phyloP scores from a whole-genome alignment of 2,888 invertebrate species.

The Sminthurinus aureus region DNA sequence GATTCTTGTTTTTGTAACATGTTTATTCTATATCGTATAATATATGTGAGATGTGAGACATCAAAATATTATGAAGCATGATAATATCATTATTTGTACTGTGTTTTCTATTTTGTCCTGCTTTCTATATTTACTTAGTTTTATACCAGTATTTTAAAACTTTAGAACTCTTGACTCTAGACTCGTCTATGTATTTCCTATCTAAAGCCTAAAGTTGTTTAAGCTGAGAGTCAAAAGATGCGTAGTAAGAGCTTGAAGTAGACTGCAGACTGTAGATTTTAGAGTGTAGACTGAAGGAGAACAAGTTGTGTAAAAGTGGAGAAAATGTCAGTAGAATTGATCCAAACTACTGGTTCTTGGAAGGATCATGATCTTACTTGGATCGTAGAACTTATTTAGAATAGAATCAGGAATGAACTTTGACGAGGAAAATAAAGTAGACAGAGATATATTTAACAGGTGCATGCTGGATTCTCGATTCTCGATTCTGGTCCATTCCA shows the following conservation, averaged over 20 bases:
- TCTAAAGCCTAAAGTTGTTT: too few relatives aligned
- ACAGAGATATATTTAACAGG: neutral
- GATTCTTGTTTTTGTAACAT: too few relatives aligned
- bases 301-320: neutral
- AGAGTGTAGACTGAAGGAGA: neutral
- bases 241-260: neutral
- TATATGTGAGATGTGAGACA: neutral
- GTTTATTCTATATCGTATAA: too few relatives aligned
- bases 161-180: neutral
- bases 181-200: too few relatives aligned
- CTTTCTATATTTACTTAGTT: neutral
- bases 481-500: too few relatives aligned
- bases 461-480: neutral
- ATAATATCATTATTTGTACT: neutral
- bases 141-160: neutral
- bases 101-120: neutral
- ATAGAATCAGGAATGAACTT: neutral
- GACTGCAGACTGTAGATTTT: neutral
- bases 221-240: neutral
- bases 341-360: neutral
- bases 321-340: too few relatives aligned
- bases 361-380: too few relatives aligned
- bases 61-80: neutral
- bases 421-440: neutral
- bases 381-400: too few relatives aligned